Percentiles rank a stretch among this genome's conserved stretches.
These are phyloP conservation scores for Spodoptera picta DNA, from an alignment of 2,888 invertebrate species.

Conservation along the genomic window DNA sequence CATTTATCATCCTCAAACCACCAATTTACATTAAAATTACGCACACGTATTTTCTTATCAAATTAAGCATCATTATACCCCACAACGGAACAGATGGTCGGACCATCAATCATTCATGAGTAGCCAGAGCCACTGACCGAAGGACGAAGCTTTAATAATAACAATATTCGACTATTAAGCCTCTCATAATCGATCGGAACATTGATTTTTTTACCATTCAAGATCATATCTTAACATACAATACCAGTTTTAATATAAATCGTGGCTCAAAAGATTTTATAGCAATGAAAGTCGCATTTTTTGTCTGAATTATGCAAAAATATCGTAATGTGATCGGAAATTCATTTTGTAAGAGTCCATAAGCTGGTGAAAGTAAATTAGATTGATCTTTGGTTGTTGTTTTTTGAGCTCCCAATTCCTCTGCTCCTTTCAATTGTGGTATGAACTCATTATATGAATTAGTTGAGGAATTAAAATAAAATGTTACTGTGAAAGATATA, in stretches of 20 bases:
- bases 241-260: constrained; percentile 50
- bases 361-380: background rate
- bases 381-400: no score
- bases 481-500: no score
- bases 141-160: constrained; percentile 60
- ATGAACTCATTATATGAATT: no score
- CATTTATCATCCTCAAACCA: constrained; percentile 29
- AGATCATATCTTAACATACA: constrained; percentile 53
- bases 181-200: constrained; percentile 47
- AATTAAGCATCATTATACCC: constrained; percentile 54
- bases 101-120: constrained; percentile 61
- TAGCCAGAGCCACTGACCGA: constrained; percentile 53
- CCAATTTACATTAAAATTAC: constrained; percentile 35
- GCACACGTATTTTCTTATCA: constrained; percentile 36
- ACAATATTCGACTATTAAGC: constrained; percentile 56
- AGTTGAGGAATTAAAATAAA: no score
- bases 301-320: background rate
- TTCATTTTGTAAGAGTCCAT: constrained; percentile 1
- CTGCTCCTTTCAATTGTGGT: no score
- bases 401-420: no score
- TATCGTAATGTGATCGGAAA: constrained; percentile 2
- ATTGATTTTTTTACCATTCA: constrained; percentile 61
- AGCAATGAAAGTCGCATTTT: constrained; percentile 22
- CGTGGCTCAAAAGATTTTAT: constrained; percentile 25
- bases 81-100: constrained; percentile 59